Base-by-base conservation (phyloP, 2,888 invertebrate genomes). In the Drosophila greeni region DNA sequence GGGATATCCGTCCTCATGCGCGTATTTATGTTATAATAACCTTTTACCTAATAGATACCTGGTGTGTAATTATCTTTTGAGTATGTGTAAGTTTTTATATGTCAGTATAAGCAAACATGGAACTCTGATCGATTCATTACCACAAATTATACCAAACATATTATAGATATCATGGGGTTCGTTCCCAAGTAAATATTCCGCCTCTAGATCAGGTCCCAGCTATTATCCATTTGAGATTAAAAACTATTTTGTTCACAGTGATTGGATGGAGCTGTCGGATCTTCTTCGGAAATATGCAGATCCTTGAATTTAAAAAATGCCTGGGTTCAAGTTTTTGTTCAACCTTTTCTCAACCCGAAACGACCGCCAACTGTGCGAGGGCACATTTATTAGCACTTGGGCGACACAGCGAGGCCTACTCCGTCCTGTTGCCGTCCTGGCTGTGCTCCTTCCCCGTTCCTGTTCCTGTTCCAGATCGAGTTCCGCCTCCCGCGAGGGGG, bases 371-470 rank as follows among this genome's bases (percentile, higher is more conserved):
- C 80, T 81, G 85, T 72, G 84, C 76, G 62, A 72, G 80, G 73
- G 79, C 75, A 76, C 78, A 78, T 78, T 82, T 83, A 81, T 83
- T 83, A 76, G 82, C 79, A 82, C 84, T 82, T 82, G 76, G 72
- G 76, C 73, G 74, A 74, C 75, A 83, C 83, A 72, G 76, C 76
- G 73, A 49, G 75, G 79, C 77, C 74, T 72, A 54, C 52, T 62
- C 66, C 70, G 65, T 45, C 29, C 45, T 72, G 67, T 64, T 36
- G 37, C 48, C 29, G 51, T 16, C 23, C 47, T 36, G 31, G 39
- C 48, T 31, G 31, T 26, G 29, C 31, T 49, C 59, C 43, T 12
- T 37, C 29, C 31, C 14, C 47, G 34, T 48, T 52, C 34, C 26
- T 26, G 39, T 45, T 62, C 54, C 55, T 20, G 53, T 47, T 62